Evolutionary conservation across 2,888 invertebrate genomes (phyloP).

Genomic region (Cheilosia variabilis): DNA sequence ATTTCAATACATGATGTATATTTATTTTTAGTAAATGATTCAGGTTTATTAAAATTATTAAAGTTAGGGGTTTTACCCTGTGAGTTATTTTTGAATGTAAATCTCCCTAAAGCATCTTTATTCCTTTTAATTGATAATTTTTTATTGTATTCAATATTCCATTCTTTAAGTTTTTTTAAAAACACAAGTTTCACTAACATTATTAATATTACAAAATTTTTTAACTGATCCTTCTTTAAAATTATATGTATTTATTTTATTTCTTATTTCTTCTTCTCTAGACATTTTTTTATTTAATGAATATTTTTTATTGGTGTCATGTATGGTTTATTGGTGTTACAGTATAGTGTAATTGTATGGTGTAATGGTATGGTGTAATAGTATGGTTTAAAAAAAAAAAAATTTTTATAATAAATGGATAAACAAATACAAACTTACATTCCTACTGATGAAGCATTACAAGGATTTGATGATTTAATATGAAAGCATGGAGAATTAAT

Average conservation of each 20-base stretch:
- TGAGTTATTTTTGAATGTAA: slow-evolving; percentile 16
- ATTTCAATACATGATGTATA: neutral
- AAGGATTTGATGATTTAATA: too few species aligned
- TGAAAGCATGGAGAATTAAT: too few species aligned
- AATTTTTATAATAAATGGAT: slow-evolving; percentile 1
- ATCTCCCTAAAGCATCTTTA: slow-evolving; percentile 10
- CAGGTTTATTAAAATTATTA: slow-evolving; percentile 6
- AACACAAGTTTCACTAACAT: slow-evolving; percentile 4
- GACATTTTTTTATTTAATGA: neutral
- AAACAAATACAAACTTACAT: too few species aligned
- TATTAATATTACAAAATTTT: neutral
- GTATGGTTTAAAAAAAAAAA: neutral
- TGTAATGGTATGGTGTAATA: neutral
- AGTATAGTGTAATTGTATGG: neutral
- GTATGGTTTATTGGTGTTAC: neutral
- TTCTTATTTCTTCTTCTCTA: neutral
- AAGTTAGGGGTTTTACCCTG: neutral
- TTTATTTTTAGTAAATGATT: slow-evolving; percentile 1
- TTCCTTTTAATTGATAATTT: neutral
- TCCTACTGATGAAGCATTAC: too few species aligned
- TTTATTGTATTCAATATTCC: slow-evolving; percentile 1
- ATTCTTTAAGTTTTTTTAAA: neutral
- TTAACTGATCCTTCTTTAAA: neutral
- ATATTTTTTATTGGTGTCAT: neutral
- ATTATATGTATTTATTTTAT: neutral